A percentile compares a stretch with the other conserved stretches of the same genome.
Conservation (phyloP, 2,113 vertebrate species). For the Polypterus senegalus region DNA sequence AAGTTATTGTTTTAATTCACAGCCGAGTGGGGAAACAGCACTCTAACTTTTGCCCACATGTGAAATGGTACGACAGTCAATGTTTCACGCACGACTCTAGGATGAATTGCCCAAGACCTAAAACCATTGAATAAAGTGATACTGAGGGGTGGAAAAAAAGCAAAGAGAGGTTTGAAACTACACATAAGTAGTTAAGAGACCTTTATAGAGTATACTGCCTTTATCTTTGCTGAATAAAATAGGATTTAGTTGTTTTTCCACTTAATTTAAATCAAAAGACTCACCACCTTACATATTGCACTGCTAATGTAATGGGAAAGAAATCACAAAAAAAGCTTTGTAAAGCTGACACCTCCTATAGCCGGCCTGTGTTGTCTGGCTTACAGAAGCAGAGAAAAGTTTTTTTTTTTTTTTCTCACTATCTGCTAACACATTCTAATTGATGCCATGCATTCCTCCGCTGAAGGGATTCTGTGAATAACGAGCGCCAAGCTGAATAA, state of each 20-base stretch:
- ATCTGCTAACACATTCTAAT: conserved; percentile 98
- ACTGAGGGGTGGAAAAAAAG: conserved; percentile 48
- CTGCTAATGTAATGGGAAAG: conserved; percentile 86
- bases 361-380: conserved; percentile 67
- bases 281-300: conserved; percentile 97
- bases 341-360: conserved; percentile 88
- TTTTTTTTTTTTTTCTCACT: conserved; percentile 70
- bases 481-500: conserved; percentile 68
- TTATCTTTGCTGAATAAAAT: conserved; percentile 78
- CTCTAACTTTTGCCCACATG: conserved; percentile 52
- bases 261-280: conserved; percentile 99
- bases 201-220: conserved; percentile 65
- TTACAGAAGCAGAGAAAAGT: conserved; percentile 74
- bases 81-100: conserved; percentile 55
- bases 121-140: conserved; percentile 60
- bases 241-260: conserved; percentile 98
- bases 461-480: conserved; percentile 92
- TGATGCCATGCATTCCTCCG: conserved; percentile 95
- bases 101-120: conserved; percentile 59
- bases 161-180: conserved; percentile 58
- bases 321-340: conserved; percentile 89
- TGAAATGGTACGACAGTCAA: conserved; percentile 62
- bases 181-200: conserved; percentile 68
- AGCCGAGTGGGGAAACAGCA: conserved; percentile 46
- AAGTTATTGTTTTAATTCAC: conserved; percentile 70